Percentiles rank a stretch among this genome's conserved stretches.
Conservation (phyloP, 2,797 vertebrate species). For the Cichlasoma orientale region DNA sequence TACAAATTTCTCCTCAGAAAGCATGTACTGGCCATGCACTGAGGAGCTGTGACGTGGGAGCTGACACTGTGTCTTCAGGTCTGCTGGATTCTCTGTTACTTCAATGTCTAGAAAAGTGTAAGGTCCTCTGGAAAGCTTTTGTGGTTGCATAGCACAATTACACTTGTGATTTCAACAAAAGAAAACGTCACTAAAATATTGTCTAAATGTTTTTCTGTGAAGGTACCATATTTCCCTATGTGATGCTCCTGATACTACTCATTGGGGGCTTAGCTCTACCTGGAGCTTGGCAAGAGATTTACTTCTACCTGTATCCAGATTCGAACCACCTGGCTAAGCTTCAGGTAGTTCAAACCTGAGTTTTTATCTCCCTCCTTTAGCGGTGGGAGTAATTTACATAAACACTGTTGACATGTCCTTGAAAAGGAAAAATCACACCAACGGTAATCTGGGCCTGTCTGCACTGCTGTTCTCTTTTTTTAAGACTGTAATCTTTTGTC, state of each 20-base stretch:
- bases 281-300: conserved; percentile 68
- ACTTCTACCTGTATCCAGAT: conserved; percentile 69
- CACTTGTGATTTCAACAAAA: background rate
- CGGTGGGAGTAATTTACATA: background rate
- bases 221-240: conserved; percentile 70
- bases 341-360: conserved; percentile 24
- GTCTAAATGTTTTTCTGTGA: background rate
- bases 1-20: conserved; percentile 26
- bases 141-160: background rate
- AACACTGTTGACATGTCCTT: background rate
- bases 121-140: conserved; percentile 64
- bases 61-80: conserved; percentile 61
- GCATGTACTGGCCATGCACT: conserved; percentile 48
- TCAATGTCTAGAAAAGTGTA: conserved; percentile 71
- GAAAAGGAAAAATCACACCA: background rate
- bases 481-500: background rate
- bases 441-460: background rate
- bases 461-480: background rate
- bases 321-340: conserved; percentile 47
- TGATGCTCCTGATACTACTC: conserved; percentile 66
- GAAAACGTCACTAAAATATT: background rate
- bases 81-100: conserved; percentile 62
- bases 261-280: conserved; percentile 68
- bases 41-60: conserved; percentile 65
- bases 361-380: background rate